phyloP scores from a whole-genome alignment of 2,113 vertebrate genomes.

The Loxodonta africana region DNA sequence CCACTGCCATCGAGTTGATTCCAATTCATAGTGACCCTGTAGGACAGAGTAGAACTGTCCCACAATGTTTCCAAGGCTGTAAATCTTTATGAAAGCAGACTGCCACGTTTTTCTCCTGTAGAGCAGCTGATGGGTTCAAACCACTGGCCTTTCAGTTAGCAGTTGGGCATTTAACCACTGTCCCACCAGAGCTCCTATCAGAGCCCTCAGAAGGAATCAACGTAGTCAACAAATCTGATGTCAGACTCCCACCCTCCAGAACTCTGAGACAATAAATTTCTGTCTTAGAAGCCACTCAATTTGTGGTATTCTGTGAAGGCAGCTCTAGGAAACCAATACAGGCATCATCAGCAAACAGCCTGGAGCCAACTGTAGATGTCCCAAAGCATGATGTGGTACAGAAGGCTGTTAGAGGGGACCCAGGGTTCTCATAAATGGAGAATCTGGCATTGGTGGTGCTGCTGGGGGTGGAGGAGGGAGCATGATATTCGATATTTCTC shows the following conservation, averaged over 20 bases:
- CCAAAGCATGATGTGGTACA: neutral
- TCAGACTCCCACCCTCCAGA: neutral
- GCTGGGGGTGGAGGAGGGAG: neutral
- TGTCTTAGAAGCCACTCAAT: neutral
- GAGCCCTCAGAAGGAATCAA: neutral
- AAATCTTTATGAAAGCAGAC: neutral
- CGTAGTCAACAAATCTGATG: neutral
- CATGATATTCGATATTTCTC: neutral
- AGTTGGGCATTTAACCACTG: neutral
- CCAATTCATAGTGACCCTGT: neutral
- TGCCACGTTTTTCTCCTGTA: neutral
- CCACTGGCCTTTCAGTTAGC: neutral
- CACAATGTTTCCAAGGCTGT: neutral
- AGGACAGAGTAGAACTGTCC: neutral
- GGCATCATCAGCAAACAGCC: neutral
- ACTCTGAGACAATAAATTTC: neutral
- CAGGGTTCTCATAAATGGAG: neutral
- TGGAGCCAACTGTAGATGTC: neutral
- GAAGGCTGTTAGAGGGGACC: neutral
- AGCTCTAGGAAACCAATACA: neutral
- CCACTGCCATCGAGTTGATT: neutral
- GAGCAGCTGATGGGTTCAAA: neutral
- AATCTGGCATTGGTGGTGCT: neutral
- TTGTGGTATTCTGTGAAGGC: neutral
- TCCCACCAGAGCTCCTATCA: neutral